Evolutionary conservation across 2,888 invertebrate genomes (phyloP), one percentile per base, ranked within the genome.

Genomic region (Parnassius apollo): DNA sequence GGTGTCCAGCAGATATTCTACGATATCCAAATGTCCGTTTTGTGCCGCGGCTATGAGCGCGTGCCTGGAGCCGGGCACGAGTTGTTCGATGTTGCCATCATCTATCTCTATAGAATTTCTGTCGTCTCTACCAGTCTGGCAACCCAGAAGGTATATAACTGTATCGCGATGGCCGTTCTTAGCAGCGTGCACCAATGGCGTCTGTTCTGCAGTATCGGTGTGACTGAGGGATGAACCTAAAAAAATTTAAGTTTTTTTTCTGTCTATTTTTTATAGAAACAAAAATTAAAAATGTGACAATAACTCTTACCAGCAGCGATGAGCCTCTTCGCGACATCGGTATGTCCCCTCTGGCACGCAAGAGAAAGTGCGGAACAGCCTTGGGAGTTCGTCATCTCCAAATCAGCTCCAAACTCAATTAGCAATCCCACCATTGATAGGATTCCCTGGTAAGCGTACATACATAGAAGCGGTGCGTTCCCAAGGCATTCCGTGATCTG

Each of bases 401-500:
- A 94, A 78, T 97, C 95, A 4, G 98, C 98, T 12, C 97, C 97
- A 79, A 98, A 98, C 83, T 98, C 98, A 8, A 92, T 82, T 55
- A 92, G 66, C 50, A 98, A 90, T 2, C 96, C 95, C 7, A 98
- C 97, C 97, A 99, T 97, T 9, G 98, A 96, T 13, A 96, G 91
- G 61, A 97, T 96, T n/a, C 98, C 98, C 86, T 98, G 97, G 73
- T 96, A 95, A 0, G 98, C 95, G 72, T 96, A 97, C 90, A 98
- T 95, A 76, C 97, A 97, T 2, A 99, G 86, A 44, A 97, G 93
- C 0, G 98, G 97, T 0, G 97, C 96, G 75, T 94, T 95, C 2
- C 95, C 95, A 68, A 96, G 92, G 72, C 96, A 96, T 68, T 96
- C 95, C 0, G 97, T 97, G 13, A 94, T 92, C 73, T 96, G 94